A percentile compares a stretch with the other conserved stretches of the same genome.
Conservation (phyloP, 1,140 invertebrate genomes). For the Cylas formicarius region DNA sequence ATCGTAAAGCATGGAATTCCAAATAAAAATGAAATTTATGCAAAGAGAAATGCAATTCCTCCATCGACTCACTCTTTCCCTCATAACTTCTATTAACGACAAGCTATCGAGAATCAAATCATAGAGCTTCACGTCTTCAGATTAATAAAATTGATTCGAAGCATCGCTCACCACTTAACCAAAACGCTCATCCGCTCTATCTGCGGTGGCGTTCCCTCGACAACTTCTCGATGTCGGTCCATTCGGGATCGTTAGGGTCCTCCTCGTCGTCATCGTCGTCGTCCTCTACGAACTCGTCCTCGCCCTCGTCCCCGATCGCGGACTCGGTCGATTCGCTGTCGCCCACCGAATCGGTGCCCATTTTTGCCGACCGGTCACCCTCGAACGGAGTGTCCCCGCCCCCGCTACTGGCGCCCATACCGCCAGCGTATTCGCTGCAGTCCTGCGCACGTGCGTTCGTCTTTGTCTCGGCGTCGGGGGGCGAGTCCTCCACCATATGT, state of each 20-base stretch:
- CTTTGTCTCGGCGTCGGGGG: conserved; percentile 47
- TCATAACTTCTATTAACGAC: no score
- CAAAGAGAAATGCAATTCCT: no score
- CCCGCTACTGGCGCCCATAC: no score
- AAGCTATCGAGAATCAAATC: no score
- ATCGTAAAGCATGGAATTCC: no score
- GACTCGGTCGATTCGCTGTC: conserved; percentile 57
- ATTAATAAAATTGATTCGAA: conserved; percentile 2
- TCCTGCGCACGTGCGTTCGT: conserved; percentile 38
- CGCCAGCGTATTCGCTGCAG: conserved; percentile 14
- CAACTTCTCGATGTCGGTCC: conserved; percentile 46
- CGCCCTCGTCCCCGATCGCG: conserved; percentile 42
- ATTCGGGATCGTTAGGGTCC: conserved; percentile 76
- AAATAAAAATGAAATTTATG: no score
- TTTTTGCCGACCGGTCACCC: conserved; percentile 21
- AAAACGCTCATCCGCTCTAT: conserved; percentile 4
- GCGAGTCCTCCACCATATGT: conserved; percentile 63
- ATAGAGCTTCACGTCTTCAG: no score
- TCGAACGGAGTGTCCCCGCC: no score
- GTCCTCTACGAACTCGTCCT: conserved; percentile 12
- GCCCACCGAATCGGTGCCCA: conserved; percentile 26
- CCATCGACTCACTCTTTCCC: no score
- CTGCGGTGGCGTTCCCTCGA: conserved; percentile 32
- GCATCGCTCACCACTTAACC: conserved; percentile 8
- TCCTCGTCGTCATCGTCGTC: conserved; percentile 47